phyloP scores from a whole-genome alignment of 2,888 invertebrate species.

The Branchipolynoe longqiensis region DNA sequence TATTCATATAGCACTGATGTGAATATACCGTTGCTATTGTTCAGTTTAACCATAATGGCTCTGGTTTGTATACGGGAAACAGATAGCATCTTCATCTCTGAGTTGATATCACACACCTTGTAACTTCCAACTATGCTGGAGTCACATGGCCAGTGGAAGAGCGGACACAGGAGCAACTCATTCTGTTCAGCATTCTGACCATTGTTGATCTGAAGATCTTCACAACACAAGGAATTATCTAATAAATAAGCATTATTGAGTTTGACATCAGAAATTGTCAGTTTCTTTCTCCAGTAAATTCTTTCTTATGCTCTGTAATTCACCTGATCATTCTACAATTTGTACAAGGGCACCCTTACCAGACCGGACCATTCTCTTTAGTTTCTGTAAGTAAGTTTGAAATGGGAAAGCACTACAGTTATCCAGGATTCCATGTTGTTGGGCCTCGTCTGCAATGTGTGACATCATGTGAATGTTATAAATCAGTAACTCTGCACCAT shows the following conservation, averaged over 20 bases:
- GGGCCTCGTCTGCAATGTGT: conserved; percentile 60
- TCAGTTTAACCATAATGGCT: no score
- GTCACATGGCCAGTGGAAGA: not conserved
- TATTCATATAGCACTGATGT: no score
- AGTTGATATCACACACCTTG: not conserved
- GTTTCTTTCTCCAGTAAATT: not conserved
- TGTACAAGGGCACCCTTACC: conserved; percentile 60
- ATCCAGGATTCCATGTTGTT: conserved; percentile 50
- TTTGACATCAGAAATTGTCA: not conserved
- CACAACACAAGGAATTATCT: not conserved
- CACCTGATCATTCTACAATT: conserved; percentile 47
- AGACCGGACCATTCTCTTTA: conserved; percentile 60
- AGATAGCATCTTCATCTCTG: not conserved
- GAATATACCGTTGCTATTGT: no score
- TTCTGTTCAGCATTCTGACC: not conserved
- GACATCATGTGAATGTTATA: conserved; percentile 62
- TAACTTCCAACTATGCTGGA: not conserved
- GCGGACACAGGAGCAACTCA: not conserved
- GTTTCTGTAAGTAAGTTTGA: conserved; percentile 61
- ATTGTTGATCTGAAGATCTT: not conserved
- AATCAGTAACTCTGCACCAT: conserved; percentile 52
- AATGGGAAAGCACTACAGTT: conserved; percentile 61
- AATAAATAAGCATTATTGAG: not conserved
- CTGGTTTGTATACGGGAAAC: no score
- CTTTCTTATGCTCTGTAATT: not conserved